phyloP scores from a whole-genome alignment of 2,888 invertebrate genomes.

The Unio delphinus region DNA sequence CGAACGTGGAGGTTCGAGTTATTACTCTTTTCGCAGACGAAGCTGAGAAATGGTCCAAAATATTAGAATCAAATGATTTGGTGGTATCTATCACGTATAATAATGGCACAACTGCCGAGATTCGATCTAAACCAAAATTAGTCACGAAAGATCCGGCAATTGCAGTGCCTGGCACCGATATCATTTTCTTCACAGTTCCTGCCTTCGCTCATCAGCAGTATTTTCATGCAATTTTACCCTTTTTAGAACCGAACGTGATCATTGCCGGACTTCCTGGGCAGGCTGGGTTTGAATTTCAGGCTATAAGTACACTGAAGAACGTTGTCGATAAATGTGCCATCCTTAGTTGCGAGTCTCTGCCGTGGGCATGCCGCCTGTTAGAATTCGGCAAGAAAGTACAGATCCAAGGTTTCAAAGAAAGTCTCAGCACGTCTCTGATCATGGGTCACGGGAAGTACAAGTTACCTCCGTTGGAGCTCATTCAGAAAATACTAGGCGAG shows the following conservation, averaged over 20 bases:
- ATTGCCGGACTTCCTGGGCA: slow-evolving; percentile 59
- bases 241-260: slow-evolving; percentile 45
- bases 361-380: slow-evolving; percentile 57
- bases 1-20: slow-evolving; percentile 46
- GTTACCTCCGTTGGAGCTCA: slow-evolving; percentile 26
- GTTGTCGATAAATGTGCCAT: slow-evolving; percentile 36
- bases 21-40: slow-evolving; percentile 55
- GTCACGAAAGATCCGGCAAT: slow-evolving; percentile 49
- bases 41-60: slow-evolving; percentile 51
- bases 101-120: slow-evolving; percentile 25
- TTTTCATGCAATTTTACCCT: slow-evolving; percentile 44
- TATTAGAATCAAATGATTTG: slow-evolving; percentile 33
- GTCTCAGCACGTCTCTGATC: slow-evolving; percentile 40
- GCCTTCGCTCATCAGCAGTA: slow-evolving; percentile 61
- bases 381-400: slow-evolving; percentile 50
- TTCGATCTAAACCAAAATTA: slow-evolving; percentile 39
- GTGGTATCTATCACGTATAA: slow-evolving; percentile 28
- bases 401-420: slow-evolving; percentile 50
- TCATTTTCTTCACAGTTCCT: slow-evolving; percentile 56
- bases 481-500: slow-evolving; percentile 46
- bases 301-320: slow-evolving; percentile 36
- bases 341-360: slow-evolving; percentile 50
- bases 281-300: slow-evolving; percentile 58
- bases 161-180: slow-evolving; percentile 46
- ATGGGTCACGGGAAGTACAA: slow-evolving; percentile 30